A percentile compares a stretch with the other conserved stretches of the same genome.
Conservation (phyloP, 2,888 invertebrate genomes). For the Polydrusus cervinus region DNA sequence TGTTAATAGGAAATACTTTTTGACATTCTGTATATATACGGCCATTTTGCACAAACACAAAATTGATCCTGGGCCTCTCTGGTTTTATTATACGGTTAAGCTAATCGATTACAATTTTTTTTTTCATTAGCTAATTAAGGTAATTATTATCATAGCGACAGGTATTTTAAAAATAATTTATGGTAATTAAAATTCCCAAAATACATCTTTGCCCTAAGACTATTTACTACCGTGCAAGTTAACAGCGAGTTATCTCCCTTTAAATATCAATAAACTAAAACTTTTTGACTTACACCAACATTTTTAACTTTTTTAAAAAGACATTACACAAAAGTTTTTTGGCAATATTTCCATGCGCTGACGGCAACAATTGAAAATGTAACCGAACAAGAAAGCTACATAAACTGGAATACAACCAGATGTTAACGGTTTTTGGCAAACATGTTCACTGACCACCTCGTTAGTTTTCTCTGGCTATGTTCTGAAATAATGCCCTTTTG, state of each 20-base stretch:
- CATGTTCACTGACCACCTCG: conserved; percentile 49
- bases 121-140: no score
- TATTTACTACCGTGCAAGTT: not conserved
- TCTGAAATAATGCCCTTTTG: not conserved
- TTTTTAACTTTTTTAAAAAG: conserved; percentile 44
- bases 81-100: no score
- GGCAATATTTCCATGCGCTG: conserved; percentile 42
- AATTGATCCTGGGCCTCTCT: no score
- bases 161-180: not conserved
- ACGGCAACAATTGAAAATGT: conserved; percentile 36
- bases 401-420: conserved; percentile 50
- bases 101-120: no score
- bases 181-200: not conserved
- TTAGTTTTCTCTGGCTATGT: conserved; percentile 36
- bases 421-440: conserved; percentile 53
- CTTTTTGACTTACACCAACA: not conserved
- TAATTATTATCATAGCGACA: no score
- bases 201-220: not conserved
- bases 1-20: no score
- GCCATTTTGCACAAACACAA: no score
- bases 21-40: no score
- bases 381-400: conserved; percentile 38
- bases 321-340: conserved; percentile 44
- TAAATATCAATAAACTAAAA: not conserved
- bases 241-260: not conserved